Conservation (phyloP, 2,113 vertebrate species). For the Mixornis gularis region DNA sequence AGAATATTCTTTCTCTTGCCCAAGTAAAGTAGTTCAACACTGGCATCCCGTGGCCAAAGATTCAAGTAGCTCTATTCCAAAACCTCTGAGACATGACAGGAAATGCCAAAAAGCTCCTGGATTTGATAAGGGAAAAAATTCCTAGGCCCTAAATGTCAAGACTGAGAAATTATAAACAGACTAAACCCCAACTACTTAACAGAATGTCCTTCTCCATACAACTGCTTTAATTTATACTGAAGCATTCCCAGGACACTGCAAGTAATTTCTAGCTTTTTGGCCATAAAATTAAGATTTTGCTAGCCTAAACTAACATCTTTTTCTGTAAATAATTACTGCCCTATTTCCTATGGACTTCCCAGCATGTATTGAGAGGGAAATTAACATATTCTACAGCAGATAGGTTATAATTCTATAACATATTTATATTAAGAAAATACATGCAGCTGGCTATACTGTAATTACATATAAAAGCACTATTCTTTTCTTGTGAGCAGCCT, state of each 20-base stretch:
- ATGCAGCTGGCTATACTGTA: background rate
- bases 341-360: background rate
- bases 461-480: background rate
- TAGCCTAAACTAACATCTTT: background rate
- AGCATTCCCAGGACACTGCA: background rate
- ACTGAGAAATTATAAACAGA: background rate
- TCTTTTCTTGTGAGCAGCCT: background rate
- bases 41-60: slow-evolving; percentile 77
- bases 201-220: background rate
- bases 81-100: background rate
- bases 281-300: background rate
- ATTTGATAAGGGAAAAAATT: background rate
- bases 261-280: background rate
- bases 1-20: slow-evolving; percentile 19
- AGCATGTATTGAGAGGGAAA: background rate
- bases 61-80: slow-evolving; percentile 20
- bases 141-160: background rate
- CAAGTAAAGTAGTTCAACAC: slow-evolving; percentile 67
- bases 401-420: background rate
- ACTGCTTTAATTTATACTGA: background rate
- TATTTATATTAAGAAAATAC: background rate
- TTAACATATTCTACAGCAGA: background rate
- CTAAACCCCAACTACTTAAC: background rate
- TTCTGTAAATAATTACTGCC: background rate
- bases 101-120: background rate